Base-by-base conservation (phyloP, 2,113 vertebrate genomes). In the human region DNA sequence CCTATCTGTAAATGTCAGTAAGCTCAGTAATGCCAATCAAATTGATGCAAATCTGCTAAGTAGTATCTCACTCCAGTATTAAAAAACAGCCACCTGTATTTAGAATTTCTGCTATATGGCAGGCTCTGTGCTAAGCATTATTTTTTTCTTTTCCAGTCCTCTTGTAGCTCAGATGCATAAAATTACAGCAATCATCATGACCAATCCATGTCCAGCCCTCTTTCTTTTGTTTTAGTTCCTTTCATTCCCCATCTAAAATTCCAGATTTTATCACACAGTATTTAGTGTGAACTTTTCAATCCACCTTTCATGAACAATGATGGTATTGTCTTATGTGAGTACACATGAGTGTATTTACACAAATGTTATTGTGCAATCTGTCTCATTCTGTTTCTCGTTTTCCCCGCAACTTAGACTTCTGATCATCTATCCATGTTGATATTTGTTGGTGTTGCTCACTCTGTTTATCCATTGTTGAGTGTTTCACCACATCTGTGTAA, bases 241-340 rank as follows among this genome's bases (percentile, higher is more conserved):
- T 89, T 80, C 43, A 64, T 87, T 95, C 85, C 78, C 52, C 48
- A 87, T 70, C 30, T 73, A 68, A 89, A 94, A 94, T 57, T 70
- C 48, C 30, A 84, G 23, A 52, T 96, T 89, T 35, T 43, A 68
- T 76, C 30, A 48, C 38, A 43, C n/a, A 13, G 1, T 79, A 78
- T 59, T 35, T 64, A 68, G 40, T 38, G 35, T n/a, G 61, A 45
- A 32, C 50, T 73, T 94, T 96, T 52, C 30, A 76, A 40, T 32
- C 66, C 27, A 35, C 48, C 18, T 90, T 80, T 84, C 18, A 18
- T 22, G 82, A 93, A 78, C 25, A 89, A 27, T 25, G 59, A 61
- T 13, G 35, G 0, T 45, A 27, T 83, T 88, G 61, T 55, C 89
- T 82, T 50, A 18, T 13, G 12, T 25, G 48, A 40, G 9, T 9